Base-by-base conservation (phyloP, 2,888 invertebrate species). In the Limnephilus lunatus region DNA sequence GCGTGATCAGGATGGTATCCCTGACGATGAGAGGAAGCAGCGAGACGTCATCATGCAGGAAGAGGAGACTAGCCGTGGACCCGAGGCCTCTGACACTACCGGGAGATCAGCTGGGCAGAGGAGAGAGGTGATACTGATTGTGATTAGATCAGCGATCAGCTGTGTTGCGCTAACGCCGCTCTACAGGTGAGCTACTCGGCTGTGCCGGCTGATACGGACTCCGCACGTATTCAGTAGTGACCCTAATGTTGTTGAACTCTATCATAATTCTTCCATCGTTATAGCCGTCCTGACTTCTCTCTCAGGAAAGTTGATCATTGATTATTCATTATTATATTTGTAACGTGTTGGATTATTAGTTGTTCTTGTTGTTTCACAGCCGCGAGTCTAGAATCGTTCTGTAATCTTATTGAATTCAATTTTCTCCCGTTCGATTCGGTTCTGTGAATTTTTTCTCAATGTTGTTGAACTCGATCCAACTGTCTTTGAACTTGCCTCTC, bases 31-130 rank as follows among this genome's bases (percentile, higher is more conserved):
- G 93, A 30, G 93, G 93, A 31, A 93, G 93, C 93, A 92, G 93
- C 85, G 93, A 93, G 90, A 93, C 93, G 81, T 93, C 93, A 53
- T 93, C 93, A 0, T 93, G 93, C 92, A 88, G 93, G 90, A 93
- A 93, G 90, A 93, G 93, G 88, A 92, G 93, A 92, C 91, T 81
- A 81, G 25, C 15, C 7, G 25, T 19, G 82, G 88, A 31, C 11
- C 53, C 32, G 83, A 30, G 81, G 30, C 44, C 25, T 89, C 81
- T 35, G 39, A 25, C 19, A 9, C 68, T 68, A n/a, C 68, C 68
- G 2, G 68, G 68, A 68, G 68, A 53, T n/a, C 68, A 68, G 32
- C 35, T 44, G 39, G 12, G 39, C 44, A n/a, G 39, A 39, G 85
- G 39, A 35, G 39, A 39, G 32, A 68, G 68, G 68, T 68, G 68